Conservation (phyloP, 1,140 invertebrate species). For the Oryzaephilus surinamensis region DNA sequence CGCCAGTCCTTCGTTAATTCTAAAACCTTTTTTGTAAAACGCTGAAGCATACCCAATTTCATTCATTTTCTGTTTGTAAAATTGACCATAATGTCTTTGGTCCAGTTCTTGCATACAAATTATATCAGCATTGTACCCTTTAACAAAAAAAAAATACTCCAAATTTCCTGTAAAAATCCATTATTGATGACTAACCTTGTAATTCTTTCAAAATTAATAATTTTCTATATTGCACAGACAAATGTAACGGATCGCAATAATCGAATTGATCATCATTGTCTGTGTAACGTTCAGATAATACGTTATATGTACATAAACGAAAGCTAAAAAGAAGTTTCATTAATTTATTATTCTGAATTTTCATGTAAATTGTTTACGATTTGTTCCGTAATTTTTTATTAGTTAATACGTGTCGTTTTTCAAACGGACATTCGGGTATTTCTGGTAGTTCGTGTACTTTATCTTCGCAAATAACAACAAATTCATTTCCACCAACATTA, state of each 20-base stretch:
- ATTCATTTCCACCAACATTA: constrained; percentile 42
- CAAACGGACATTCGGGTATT: constrained; percentile 57
- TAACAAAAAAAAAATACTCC: constrained; percentile 2
- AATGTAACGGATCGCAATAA: constrained; percentile 35
- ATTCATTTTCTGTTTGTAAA: constrained; percentile 37
- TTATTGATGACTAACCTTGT: constrained; percentile 42
- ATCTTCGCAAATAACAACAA: constrained; percentile 44
- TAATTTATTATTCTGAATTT: constrained; percentile 34
- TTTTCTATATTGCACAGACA: constrained; percentile 73
- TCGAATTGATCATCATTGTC: constrained; percentile 34
- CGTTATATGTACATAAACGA: constrained; percentile 77
- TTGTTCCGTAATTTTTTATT: constrained; percentile 38
- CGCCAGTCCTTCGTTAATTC: constrained; percentile 65
- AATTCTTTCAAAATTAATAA: constrained; percentile 76
- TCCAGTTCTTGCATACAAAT: constrained; percentile 91
- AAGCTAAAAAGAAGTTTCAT: constrained; percentile 48
- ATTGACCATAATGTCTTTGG: constrained; percentile 52
- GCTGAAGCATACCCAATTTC: constrained; percentile 35
- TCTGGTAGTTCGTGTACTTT: constrained; percentile 54
- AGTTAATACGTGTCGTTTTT: constrained; percentile 63
- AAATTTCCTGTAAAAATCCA: not conserved
- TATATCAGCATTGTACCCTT: constrained; percentile 81
- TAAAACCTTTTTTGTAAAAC: constrained; percentile 60
- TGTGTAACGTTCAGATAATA: constrained; percentile 79
- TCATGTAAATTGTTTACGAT: constrained; percentile 35